Percentiles rank a stretch among this genome's conserved stretches.
Conservation (phyloP, 1,140 invertebrate genomes). For the Plodia interpunctella region DNA sequence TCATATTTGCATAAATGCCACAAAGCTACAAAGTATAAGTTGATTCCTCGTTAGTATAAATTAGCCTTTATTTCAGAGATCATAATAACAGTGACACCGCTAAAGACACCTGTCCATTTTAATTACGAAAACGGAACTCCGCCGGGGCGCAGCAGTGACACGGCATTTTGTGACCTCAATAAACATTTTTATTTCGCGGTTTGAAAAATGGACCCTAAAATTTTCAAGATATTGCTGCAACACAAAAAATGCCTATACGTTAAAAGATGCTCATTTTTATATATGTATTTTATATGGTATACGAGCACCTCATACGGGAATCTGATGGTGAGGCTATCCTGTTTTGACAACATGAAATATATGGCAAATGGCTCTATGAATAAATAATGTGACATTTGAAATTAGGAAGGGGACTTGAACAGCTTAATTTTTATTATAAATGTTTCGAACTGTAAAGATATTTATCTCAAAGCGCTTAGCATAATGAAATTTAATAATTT, state of each 20-base stretch:
- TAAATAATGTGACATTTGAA: constrained; percentile 8
- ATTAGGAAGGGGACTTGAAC: constrained; percentile 3
- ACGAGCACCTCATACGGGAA: constrained; percentile 4
- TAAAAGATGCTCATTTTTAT: neutral
- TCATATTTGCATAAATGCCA: neutral
- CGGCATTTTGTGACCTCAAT: constrained; percentile 12
- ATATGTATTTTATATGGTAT: neutral
- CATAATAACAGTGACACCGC: constrained; percentile 7
- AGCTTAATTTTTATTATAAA: neutral
- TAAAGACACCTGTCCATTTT: constrained; percentile 21
- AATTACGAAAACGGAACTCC: constrained; percentile 18
- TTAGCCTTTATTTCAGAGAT: constrained; percentile 18
- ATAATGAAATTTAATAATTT: neutral
- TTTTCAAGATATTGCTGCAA: neutral
- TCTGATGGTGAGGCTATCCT: constrained; percentile 5
- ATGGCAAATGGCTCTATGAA: constrained; percentile 8
- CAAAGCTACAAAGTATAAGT: constrained; percentile 2
- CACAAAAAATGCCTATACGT: neutral
- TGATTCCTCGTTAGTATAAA: constrained; percentile 21
- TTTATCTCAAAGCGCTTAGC: neutral
- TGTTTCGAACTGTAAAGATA: neutral
- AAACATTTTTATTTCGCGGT: constrained; percentile 18
- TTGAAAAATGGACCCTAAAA: constrained; percentile 14
- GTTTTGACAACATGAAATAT: constrained; percentile 6
- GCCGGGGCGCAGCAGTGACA: constrained; percentile 11